Conservation (phyloP, 2,888 invertebrate species). For the Boloria selene region DNA sequence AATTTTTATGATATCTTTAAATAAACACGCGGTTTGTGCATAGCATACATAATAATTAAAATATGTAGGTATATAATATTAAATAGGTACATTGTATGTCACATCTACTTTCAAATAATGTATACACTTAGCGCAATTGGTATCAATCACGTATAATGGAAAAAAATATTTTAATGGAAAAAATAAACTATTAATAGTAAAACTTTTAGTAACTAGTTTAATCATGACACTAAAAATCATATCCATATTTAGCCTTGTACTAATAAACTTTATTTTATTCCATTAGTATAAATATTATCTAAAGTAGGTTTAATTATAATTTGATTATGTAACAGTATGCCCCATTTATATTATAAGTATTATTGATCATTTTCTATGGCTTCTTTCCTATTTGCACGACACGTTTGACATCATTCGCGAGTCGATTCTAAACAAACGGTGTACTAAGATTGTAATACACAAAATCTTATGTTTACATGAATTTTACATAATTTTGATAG, state of each 20-base stretch:
- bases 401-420: slow-evolving; percentile 7
- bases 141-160: too few species aligned
- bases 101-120: too few species aligned
- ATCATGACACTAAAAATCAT: background rate
- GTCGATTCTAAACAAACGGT: background rate
- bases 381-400: slow-evolving; percentile 9
- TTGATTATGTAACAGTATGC: slow-evolving; percentile 9
- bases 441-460: too few species aligned
- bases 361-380: slow-evolving; percentile 3
- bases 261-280: slow-evolving; percentile 4
- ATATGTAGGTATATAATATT: too few species aligned
- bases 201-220: background rate
- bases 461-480: too few species aligned
- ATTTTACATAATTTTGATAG: too few species aligned
- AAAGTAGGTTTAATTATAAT: slow-evolving; percentile 10
- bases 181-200: background rate
- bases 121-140: too few species aligned
- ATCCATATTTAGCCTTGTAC: background rate
- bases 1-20: too few species aligned
- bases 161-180: too few species aligned
- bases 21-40: too few species aligned
- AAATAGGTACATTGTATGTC: too few species aligned
- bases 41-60: too few species aligned
- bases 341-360: slow-evolving; percentile 15
- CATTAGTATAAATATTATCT: slow-evolving; percentile 10